Evolutionary conservation across 2,888 invertebrate species (phyloP), one percentile per base, ranked within the genome.

Genomic region (Parnassius orleans): DNA sequence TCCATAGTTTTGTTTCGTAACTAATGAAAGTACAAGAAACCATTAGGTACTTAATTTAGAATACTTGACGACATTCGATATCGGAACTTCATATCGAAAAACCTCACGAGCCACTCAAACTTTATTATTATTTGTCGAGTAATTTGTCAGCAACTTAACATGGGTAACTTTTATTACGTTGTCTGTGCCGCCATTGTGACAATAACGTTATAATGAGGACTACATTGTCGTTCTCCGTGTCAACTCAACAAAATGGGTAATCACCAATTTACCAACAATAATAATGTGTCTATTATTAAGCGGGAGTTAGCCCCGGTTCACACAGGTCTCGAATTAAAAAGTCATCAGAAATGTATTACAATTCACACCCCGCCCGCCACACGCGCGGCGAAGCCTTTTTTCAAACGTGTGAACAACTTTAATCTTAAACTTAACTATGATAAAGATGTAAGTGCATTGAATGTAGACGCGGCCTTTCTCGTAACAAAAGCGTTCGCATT

Each of bases 311-410:
- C 62, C 63, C 66, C 60, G 65, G 84, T 81, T 90, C 89, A 88
- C 90, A 88, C 87, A 86, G 79, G 79, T 73, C 68, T 79, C 75
- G 81, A 84, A 90, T 90, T 90, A 90, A 88, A 90, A 89, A 84
- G 78, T 75, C 89, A 86, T 90, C 89, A 90, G 76, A 86, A 89
- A 87, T 83, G 77, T 86, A 90, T 90, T 90, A 90, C 76, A 79
- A 76, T 76, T 73, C 79, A 84, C 83, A 81, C 85, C 80, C 79
- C 78, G 68, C 85, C 85, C 82, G 68, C 85, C 85, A 82, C 86
- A 85, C 74, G 72, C 66, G 69, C 67, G 68, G 56, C 46, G 51
- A 44, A 41, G 58, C 46, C 63, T 63, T 63, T 41, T 19, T 33
- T 63, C 11, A 33, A 47, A 52, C 53, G 51, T 52, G 58, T 52